Percentiles rank a stretch among this genome's conserved stretches.
phyloP scores from a whole-genome alignment of 2,113 vertebrate species.

The Mus musculus region DNA sequence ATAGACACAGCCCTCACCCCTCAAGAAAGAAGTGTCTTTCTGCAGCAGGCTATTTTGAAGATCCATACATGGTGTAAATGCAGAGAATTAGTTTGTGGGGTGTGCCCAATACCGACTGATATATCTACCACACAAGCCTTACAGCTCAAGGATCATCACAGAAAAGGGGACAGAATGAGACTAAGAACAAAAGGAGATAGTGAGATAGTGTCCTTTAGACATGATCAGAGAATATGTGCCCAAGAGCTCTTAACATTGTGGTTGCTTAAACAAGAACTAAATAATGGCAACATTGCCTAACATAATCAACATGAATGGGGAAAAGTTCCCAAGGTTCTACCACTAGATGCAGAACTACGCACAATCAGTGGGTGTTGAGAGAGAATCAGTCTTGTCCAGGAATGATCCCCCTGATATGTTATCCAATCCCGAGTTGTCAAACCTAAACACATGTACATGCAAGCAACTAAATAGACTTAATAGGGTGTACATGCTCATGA shows the following conservation, averaged over 20 bases:
- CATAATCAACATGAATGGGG: not conserved
- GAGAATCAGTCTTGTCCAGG: not conserved
- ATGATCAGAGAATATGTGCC: not conserved
- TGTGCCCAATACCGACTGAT: not conserved
- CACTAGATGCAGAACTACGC: not conserved
- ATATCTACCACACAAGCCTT: not conserved
- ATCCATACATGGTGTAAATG: not conserved
- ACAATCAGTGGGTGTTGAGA: not conserved
- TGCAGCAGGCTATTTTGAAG: not conserved
- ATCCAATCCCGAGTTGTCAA: not conserved
- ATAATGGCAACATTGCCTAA: not conserved
- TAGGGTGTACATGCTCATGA: not conserved
- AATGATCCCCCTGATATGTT: not conserved
- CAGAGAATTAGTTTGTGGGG: not conserved
- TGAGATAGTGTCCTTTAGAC: not conserved
- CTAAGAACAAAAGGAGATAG: not conserved
- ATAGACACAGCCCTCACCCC: not conserved
- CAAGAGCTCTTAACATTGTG: not conserved
- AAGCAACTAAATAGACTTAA: not conserved
- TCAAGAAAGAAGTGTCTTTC: not conserved
- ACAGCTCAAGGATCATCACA: not conserved
- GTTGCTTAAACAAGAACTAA: not conserved
- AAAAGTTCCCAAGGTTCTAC: not conserved
- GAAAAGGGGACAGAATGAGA: not conserved
- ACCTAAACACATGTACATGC: not conserved